Percentiles rank a stretch among this genome's conserved stretches.
Evolutionary conservation across 2,113 vertebrate genomes (phyloP).

Genomic region (Crypturellus undulatus): DNA sequence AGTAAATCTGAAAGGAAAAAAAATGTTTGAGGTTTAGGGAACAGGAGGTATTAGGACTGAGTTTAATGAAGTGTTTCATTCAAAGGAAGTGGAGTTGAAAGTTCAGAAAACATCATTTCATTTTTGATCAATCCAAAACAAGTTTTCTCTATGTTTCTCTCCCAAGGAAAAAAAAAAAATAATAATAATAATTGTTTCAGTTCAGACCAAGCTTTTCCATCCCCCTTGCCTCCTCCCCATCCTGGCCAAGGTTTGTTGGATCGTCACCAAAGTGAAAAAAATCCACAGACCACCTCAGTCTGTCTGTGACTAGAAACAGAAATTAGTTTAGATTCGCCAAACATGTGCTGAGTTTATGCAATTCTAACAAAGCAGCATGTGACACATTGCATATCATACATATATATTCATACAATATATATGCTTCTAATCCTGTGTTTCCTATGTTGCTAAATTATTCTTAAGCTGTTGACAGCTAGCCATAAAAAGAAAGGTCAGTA

Average conservation of each 20-base stretch:
- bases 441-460: background rate
- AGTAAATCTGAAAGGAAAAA: background rate
- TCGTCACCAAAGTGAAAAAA: background rate
- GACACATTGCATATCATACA: background rate
- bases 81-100: background rate
- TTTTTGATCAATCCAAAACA: background rate
- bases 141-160: background rate
- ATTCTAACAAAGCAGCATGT: background rate
- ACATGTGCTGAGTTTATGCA: background rate
- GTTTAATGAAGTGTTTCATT: background rate
- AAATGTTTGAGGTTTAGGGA: background rate
- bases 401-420: accelerated
- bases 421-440: background rate
- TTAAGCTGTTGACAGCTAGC: background rate
- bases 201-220: background rate
- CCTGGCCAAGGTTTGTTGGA: background rate
- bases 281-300: background rate
- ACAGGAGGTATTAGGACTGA: background rate
- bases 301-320: background rate
- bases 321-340: background rate
- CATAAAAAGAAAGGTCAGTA: background rate
- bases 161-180: background rate
- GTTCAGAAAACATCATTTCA: background rate
- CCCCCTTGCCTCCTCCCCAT: background rate
- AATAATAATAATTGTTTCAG: accelerated